Conservation (phyloP, 2,797 vertebrate genomes). For the Crypturellus tataupa region DNA sequence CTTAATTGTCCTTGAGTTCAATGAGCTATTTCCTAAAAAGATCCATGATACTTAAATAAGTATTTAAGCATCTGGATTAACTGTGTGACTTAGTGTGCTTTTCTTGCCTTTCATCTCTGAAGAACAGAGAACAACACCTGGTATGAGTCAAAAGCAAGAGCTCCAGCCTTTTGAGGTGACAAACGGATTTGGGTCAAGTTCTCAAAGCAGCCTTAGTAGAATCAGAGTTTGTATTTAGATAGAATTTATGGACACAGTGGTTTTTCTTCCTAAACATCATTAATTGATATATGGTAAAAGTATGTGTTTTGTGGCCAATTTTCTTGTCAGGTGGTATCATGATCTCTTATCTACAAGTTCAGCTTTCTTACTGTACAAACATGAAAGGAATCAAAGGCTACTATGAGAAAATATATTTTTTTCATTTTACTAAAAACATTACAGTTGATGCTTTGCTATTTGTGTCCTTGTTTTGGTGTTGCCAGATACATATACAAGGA, state of each 20-base stretch:
- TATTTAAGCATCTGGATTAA: neutral
- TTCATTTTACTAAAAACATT: neutral
- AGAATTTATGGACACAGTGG: neutral
- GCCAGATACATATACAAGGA: neutral
- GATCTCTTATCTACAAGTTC: neutral
- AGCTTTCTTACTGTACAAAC: neutral
- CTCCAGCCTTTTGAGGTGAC: neutral
- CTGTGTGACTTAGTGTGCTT: neutral
- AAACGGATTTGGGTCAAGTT: neutral
- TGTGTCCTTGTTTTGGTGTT: neutral
- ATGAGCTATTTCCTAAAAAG: neutral
- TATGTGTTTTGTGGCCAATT: neutral
- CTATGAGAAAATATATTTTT: neutral
- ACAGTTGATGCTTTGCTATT: fast-evolving
- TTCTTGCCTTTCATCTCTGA: neutral
- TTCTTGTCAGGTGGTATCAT: neutral
- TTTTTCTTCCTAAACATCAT: neutral
- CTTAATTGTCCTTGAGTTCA: neutral
- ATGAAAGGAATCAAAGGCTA: neutral
- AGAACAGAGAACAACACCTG: neutral
- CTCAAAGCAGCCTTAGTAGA: neutral
- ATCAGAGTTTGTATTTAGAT: neutral
- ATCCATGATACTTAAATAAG: neutral
- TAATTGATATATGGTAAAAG: neutral
- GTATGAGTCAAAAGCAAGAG: neutral